Evolutionary conservation across 2,888 invertebrate genomes (phyloP).

Genomic region (Dynastes tityus): DNA sequence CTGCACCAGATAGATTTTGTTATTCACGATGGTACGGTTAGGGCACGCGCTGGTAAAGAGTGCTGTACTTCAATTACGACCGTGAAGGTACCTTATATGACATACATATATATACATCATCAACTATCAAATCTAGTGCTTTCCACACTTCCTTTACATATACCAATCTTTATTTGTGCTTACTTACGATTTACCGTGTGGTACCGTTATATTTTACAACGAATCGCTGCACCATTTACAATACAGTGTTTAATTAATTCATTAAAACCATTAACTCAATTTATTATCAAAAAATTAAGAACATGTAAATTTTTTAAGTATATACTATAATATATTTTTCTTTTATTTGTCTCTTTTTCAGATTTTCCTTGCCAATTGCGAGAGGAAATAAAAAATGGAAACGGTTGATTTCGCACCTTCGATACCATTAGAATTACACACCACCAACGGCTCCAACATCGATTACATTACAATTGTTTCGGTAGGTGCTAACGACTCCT

Average conservation of each 20-base stretch:
- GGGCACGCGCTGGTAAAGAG: constrained; percentile 37
- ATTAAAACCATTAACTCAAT: not conserved
- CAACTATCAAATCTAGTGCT: constrained; percentile 40
- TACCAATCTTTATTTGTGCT: not conserved
- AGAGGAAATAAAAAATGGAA: constrained; percentile 30
- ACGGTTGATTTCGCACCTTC: constrained; percentile 12
- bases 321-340: not conserved
- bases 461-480: constrained; percentile 78
- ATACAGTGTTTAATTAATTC: constrained; percentile 43
- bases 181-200: constrained; percentile 47
- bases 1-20: constrained; percentile 55
- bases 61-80: constrained; percentile 9
- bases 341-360: not conserved
- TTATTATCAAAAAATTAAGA: constrained; percentile 9
- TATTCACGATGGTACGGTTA: constrained; percentile 47
- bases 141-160: constrained; percentile 3
- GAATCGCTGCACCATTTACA: constrained; percentile 51
- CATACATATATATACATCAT: constrained; percentile 20
- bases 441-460: constrained; percentile 58
- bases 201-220: constrained; percentile 57
- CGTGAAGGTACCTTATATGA: constrained; percentile 38
- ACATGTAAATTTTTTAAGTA: constrained; percentile 9
- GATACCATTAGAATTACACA: constrained; percentile 4
- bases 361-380: not conserved
- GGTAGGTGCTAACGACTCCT: constrained; percentile 72